A percentile compares a stretch with the other conserved stretches of the same genome.
Conservation (phyloP, 2,797 vertebrate species). For the Coranthus polyacanthus region DNA sequence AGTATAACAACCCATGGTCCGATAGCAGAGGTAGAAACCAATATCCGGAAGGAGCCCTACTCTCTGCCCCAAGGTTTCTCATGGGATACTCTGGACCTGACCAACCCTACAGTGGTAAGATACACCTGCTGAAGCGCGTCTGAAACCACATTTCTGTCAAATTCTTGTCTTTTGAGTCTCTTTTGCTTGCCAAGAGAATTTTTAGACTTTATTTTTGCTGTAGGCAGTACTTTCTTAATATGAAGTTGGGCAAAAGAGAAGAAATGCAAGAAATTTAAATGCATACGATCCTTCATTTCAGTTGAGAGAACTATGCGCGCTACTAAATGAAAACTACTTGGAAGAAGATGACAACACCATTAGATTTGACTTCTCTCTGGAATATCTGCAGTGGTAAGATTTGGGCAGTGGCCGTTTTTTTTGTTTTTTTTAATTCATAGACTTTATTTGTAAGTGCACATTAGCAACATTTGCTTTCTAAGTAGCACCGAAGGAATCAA, state of each 20-base stretch:
- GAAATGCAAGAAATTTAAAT: background rate
- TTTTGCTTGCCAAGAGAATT: background rate
- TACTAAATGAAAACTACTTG: conserved; percentile 77
- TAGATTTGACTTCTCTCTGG: conserved; percentile 89
- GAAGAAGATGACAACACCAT: conserved; percentile 83
- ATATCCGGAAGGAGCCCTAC: conserved; percentile 90
- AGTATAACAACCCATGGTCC: conserved; percentile 88
- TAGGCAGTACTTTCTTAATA: background rate
- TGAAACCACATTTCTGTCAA: background rate
- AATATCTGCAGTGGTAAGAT: conserved; percentile 94
- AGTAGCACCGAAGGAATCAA: conserved; percentile 8
- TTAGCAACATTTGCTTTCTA: background rate
- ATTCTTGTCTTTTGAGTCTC: background rate
- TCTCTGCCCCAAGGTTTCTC: conserved; percentile 92
- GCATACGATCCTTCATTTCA: conserved; percentile 42
- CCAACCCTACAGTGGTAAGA: conserved; percentile 88
- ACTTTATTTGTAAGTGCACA: background rate
- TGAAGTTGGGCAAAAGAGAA: conserved; percentile 1
- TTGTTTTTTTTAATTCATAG: background rate
- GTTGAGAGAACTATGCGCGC: conserved; percentile 70
- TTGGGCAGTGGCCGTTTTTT: background rate
- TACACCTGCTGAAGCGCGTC: background rate
- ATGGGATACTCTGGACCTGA: conserved; percentile 93
- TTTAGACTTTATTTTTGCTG: background rate
- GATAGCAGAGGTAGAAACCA: conserved; percentile 85